Base-by-base conservation (phyloP, 2,797 vertebrate species). In the Microhierax caerulescens region DNA sequence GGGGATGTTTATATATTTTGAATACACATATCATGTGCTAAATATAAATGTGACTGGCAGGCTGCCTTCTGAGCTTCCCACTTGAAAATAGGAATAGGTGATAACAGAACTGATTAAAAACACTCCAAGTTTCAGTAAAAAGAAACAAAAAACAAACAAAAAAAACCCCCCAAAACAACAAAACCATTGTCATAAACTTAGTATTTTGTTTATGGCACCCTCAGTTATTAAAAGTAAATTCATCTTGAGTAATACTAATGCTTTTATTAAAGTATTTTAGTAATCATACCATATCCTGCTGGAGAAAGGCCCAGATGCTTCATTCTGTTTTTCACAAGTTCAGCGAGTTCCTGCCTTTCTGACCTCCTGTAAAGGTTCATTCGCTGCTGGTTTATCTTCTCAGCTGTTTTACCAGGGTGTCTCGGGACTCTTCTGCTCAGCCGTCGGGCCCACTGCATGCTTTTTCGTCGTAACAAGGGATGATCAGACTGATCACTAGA, bases 311-410 rank as follows among this genome's bases (percentile, higher is more conserved):
- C 98, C 88, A 99, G 94, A 75, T 98, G 98, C 94, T 98, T 98
- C 98, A 99, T 99, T 91, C 98, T 98, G 88, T 98, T 98, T 96
- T 98, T 99, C 88, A 98, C 98, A 21, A 99, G 97, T 93, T 98
- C 98, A 65, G 98, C 98, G 22, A 99, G 97, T 94, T 99, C 98
- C 96, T 98, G 98, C 76, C 98, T 98, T 92, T 99, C 98, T 27
- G 98, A 98, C 69, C 98, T 98, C 85, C 97, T 98, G 94, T 97
- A 98, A 65, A 98, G 98, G 90, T 98, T 98, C 94, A 98, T 97
- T 25, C 98, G 95, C 93, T 98, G 98, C 95, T 98, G 98, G 73
- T 89, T 98, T 88, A 98, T 98, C 94, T 97, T 98, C 87, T 99
- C 98, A 9, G 97, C 97, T 34, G 98, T 97, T 65, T 98, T 98